Evolutionary conservation across 2,888 invertebrate species (phyloP).

Genomic region (Andrena hattorfiana): DNA sequence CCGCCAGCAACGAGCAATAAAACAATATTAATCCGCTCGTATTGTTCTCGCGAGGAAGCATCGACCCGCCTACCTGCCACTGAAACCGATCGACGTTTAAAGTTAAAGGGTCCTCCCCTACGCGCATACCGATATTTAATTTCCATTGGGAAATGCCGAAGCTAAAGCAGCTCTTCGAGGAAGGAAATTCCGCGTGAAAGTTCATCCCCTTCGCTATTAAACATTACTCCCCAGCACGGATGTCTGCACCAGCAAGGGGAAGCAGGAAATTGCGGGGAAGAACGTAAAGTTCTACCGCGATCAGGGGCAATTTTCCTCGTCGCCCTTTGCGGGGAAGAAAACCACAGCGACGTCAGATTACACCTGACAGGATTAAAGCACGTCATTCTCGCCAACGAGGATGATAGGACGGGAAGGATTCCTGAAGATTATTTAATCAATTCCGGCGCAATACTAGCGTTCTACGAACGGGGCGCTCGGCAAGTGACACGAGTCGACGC

Average conservation of each 20-base stretch:
- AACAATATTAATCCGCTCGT: slow-evolving; percentile 19
- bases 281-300: neutral
- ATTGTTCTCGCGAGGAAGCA: neutral
- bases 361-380: neutral
- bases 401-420: neutral
- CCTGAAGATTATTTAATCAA: slow-evolving; percentile 27
- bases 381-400: neutral
- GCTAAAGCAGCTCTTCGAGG: neutral
- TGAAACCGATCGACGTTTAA: neutral
- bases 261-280: neutral
- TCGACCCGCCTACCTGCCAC: neutral
- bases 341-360: neutral
- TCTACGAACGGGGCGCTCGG: neutral
- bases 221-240: neutral
- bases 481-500: slow-evolving; percentile 29
- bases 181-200: neutral
- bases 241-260: too few relatives aligned
- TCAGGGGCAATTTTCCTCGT: slow-evolving; percentile 8
- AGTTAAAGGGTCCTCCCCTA: too few relatives aligned
- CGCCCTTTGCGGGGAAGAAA: neutral
- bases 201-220: neutral
- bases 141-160: neutral
- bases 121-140: neutral
- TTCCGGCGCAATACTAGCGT: slow-evolving; percentile 2
- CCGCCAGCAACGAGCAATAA: slow-evolving; percentile 12